A percentile compares a stretch with the other conserved stretches of the same genome.
Conservation (phyloP, 2,797 vertebrate species). For the Malacoraja senta region DNA sequence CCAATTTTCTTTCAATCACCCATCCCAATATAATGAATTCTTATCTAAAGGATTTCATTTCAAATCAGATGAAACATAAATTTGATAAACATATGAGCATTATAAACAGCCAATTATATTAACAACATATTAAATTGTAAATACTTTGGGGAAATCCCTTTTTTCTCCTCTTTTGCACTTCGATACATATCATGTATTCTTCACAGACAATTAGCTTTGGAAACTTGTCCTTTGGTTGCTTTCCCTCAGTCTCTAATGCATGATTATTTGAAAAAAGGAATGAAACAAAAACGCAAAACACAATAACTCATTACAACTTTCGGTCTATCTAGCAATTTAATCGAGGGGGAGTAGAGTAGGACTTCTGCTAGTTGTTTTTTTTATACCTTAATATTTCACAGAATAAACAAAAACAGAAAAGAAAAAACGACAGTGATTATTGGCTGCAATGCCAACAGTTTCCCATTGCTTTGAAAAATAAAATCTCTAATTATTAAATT, state of each 20-base stretch:
- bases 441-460: not conserved
- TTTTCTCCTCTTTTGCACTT: not conserved
- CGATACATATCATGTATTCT: not conserved
- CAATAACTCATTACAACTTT: constrained; percentile 26
- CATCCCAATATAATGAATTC: not conserved
- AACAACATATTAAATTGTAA: not conserved
- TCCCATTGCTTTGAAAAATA: constrained; percentile 7
- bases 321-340: not conserved
- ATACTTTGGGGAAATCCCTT: not conserved
- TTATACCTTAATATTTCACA: not conserved
- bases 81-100: not conserved
- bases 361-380: not conserved
- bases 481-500: not conserved
- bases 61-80: not conserved
- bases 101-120: not conserved
- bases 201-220: not conserved
- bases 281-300: not conserved
- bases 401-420: not conserved
- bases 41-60: not conserved
- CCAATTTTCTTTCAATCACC: not conserved
- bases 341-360: not conserved
- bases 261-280: not conserved
- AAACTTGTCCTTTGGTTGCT: not conserved
- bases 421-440: not conserved
- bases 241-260: not conserved